Base-by-base conservation (phyloP, 1,140 invertebrate species). In the Cyphomyrmex costatus region DNA sequence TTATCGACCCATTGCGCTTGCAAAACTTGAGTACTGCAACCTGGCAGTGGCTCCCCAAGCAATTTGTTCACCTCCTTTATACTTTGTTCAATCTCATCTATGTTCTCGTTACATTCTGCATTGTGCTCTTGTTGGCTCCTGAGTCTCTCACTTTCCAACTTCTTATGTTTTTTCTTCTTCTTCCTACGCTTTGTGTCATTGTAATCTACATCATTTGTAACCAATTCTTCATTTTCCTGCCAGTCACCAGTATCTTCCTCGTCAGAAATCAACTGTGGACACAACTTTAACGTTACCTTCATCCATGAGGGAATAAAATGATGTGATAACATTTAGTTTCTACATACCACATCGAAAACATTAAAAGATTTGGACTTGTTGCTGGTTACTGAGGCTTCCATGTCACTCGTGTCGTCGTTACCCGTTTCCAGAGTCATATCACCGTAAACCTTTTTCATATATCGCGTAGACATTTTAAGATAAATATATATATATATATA, bases 11-110 rank as follows among this genome's bases (percentile, higher is more conserved):
- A 92, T 19, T 95, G 93, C 5, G 88, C 89, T 33, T 92, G 78
- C 12, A 27, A 61, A 73, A 86, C 66, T 42, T 77, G 84, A 63
- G 88, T 86, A 80, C 86, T 89, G 76, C 94, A 92, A 80, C 94
- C 83, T 68, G 95, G 91, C 19, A 92, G 84, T 27, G 95, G 94
- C 87, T 97, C 96, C 0, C 97, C 97, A 3, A 98, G 93, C 12
- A 98, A 93, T 91, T 96, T 96, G 92, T 98, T 98, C 1, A 98
- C 97, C 94, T 98, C 97, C 74, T 96, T 92, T 5, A 98, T 94
- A 51, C 96, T 97, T 80, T 96, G 95, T 87, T 98, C 97, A 46
- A 98, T 96, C 94, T 98, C 97, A 92, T 97, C 95, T 86, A 96
- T 95, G 89, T 97, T 96, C 91, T 97, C 96, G 96, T 96, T 84